Conservation (phyloP, 1,140 invertebrate species). For the Alviniconcha marisindica region DNA sequence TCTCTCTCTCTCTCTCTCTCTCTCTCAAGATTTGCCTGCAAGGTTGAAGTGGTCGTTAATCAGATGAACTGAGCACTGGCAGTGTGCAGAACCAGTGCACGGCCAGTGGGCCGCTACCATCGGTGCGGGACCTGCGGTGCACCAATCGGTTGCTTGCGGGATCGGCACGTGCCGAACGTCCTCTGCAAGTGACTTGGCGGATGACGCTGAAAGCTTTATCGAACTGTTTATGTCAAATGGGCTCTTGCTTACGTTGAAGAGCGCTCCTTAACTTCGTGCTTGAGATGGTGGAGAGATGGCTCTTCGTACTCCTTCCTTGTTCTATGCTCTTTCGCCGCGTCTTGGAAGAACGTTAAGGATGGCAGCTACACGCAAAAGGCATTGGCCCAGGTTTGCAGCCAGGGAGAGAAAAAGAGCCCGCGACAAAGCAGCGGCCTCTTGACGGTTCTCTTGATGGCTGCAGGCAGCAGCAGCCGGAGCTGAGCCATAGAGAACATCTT, state of each 20-base stretch:
- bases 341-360: neutral
- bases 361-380: conserved; percentile 37
- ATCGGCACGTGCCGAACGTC: neutral
- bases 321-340: neutral
- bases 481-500: too few relatives aligned
- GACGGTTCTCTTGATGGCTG: too few relatives aligned
- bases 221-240: neutral
- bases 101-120: neutral
- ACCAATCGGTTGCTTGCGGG: neutral
- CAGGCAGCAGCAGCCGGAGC: too few relatives aligned
- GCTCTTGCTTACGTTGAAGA: neutral
- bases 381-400: neutral
- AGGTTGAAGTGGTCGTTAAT: neutral
- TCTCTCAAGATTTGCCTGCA: neutral
- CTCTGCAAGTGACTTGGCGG: neutral
- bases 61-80: neutral
- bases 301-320: neutral
- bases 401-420: neutral
- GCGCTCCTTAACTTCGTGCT: neutral
- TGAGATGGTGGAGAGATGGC: neutral
- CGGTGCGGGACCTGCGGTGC: too few relatives aligned
- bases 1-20: neutral
- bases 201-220: neutral
- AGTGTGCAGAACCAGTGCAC: neutral
- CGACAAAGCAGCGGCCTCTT: too few relatives aligned